A percentile compares a stretch with the other conserved stretches of the same genome.
Conservation (phyloP, 2,888 invertebrate species). For the Cecidostiba fungosa region DNA sequence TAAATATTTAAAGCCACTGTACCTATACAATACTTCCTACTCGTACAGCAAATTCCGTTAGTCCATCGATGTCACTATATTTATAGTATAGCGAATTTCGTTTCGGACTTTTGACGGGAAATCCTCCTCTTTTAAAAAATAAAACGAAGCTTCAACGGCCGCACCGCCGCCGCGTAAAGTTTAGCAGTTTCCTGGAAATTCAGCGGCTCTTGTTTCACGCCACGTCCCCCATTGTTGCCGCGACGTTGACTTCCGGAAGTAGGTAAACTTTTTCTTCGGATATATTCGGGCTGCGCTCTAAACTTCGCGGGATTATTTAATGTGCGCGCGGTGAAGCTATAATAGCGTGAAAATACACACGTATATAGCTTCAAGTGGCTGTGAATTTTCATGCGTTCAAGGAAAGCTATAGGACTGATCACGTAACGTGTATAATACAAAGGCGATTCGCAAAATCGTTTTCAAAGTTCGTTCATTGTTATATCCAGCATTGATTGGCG, state of each 20-base stretch:
- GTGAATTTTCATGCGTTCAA: background rate
- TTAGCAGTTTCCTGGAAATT: background rate
- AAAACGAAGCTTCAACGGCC: too few species aligned
- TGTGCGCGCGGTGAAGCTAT: too few species aligned
- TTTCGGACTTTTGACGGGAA: background rate
- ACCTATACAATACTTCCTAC: too few species aligned
- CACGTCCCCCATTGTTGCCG: background rate
- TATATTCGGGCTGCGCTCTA: background rate
- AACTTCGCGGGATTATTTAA: background rate
- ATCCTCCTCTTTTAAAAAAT: background rate
- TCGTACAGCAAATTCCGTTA: constrained; percentile 12
- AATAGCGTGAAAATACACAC: background rate
- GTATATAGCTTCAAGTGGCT: background rate
- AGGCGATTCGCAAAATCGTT: background rate
- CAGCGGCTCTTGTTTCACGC: background rate
- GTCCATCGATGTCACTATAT: background rate
- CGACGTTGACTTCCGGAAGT: background rate
- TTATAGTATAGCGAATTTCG: background rate
- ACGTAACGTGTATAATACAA: background rate
- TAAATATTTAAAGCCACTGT: constrained; percentile 37
- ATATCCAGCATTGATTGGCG: background rate
- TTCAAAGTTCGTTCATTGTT: background rate
- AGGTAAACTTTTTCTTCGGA: background rate
- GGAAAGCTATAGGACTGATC: background rate
- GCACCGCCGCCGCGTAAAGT: background rate